Percentiles rank a stretch among this genome's conserved stretches.
These are phyloP conservation scores for Temnothorax rugatulus DNA, from an alignment of 2,888 invertebrate genomes.

Conservation along the genomic window DNA sequence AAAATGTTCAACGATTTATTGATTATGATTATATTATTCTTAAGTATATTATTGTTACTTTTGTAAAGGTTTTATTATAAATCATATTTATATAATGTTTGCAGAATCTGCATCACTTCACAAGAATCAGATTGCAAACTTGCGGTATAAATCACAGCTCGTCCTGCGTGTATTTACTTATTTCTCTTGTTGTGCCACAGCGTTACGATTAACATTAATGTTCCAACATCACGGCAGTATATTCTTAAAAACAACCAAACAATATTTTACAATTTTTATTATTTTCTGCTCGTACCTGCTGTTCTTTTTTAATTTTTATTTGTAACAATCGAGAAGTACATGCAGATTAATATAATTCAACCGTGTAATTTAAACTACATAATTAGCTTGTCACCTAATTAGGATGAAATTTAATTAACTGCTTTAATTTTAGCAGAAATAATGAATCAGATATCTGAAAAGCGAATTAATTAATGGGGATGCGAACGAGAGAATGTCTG, in stretches of 20 bases:
- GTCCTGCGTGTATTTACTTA: no score
- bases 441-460: slow-evolving; percentile 20
- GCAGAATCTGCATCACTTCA: neutral
- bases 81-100: neutral
- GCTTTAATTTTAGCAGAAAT: slow-evolving; percentile 29
- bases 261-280: slow-evolving; percentile 9
- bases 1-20: neutral
- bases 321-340: neutral
- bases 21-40: neutral
- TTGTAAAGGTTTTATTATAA: neutral
- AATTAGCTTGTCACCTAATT: slow-evolving; percentile 41
- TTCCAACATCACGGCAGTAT: neutral
- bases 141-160: neutral
- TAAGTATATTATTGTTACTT: neutral
- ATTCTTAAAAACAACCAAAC: neutral
- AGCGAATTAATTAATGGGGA: slow-evolving; percentile 39
- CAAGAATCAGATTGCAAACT: neutral
- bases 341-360: slow-evolving; percentile 18
- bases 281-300: neutral
- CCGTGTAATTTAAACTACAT: slow-evolving; percentile 24
- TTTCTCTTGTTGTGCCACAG: no score
- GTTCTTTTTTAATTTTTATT: no score
- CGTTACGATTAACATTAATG: neutral
- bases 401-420: slow-evolving; percentile 43
- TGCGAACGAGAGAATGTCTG: slow-evolving; percentile 20